These are phyloP conservation scores for Alviniconcha marisindica DNA, from an alignment of 1,140 invertebrate species.

Conservation along the genomic window DNA sequence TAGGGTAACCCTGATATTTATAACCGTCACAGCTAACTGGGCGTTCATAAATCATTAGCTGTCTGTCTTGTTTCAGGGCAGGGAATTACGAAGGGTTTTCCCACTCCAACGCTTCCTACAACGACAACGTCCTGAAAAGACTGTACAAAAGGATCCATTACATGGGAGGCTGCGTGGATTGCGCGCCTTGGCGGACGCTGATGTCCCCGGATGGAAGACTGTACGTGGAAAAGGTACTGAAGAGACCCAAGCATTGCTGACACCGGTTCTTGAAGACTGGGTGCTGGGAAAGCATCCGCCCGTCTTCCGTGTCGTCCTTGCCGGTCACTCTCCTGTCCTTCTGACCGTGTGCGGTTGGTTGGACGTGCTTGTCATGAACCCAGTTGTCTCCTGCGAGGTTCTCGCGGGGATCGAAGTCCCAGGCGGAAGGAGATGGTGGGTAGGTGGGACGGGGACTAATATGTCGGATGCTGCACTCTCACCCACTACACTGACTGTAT, in stretches of 20 bases:
- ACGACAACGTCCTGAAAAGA: slow-evolving; percentile 44
- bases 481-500: no score
- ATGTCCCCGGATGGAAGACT: background rate
- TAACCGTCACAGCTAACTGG: no score
- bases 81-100: slow-evolving; percentile 58
- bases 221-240: slow-evolving; percentile 4
- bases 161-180: slow-evolving; percentile 47
- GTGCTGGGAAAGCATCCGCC: background rate
- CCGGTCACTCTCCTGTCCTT: no score
- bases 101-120: slow-evolving; percentile 50
- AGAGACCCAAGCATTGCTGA: slow-evolving; percentile 26
- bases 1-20: no score
- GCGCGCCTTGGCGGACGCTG: slow-evolving; percentile 36
- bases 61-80: slow-evolving; percentile 17
- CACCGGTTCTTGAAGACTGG: background rate
- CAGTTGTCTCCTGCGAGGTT: no score
- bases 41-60: no score
- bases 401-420: no score
- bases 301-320: background rate
- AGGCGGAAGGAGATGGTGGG: no score
- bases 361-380: no score
- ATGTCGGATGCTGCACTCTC: no score
- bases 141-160: slow-evolving; percentile 54
- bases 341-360: no score
- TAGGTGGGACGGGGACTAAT: no score